phyloP scores from a whole-genome alignment of 2,113 vertebrate genomes.

The Oxyruncus cristatus region DNA sequence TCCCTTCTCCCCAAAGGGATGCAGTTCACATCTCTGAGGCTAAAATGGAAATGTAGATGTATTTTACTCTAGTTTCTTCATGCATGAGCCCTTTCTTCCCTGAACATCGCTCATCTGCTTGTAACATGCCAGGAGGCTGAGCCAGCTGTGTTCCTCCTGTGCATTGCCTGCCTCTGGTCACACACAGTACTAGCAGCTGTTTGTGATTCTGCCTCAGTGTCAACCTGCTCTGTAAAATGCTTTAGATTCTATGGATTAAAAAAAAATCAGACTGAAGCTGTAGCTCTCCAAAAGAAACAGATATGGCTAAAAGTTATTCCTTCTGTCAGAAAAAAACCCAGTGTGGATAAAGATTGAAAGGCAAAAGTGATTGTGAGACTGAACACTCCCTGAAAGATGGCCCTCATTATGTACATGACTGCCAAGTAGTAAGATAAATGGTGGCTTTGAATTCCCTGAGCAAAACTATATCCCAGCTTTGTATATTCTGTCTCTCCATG shows the following conservation, averaged over 20 bases:
- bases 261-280: neutral
- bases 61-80: neutral
- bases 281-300: neutral
- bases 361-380: neutral
- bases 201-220: neutral
- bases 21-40: neutral
- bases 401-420: neutral
- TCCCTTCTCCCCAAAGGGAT: neutral
- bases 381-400: neutral
- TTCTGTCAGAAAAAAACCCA: accelerated
- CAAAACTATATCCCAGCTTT: neutral
- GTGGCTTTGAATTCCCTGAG: neutral
- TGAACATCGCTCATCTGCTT: neutral
- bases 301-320: neutral
- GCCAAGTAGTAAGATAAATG: neutral
- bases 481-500: accelerated
- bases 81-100: neutral
- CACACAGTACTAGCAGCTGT: neutral
- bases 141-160: neutral
- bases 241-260: neutral
- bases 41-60: neutral
- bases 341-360: neutral
- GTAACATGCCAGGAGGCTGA: neutral
- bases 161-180: neutral
- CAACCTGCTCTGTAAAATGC: neutral